Conservation (phyloP, 2,888 invertebrate species). For the Aphelenchoides bicaudatus region DNA sequence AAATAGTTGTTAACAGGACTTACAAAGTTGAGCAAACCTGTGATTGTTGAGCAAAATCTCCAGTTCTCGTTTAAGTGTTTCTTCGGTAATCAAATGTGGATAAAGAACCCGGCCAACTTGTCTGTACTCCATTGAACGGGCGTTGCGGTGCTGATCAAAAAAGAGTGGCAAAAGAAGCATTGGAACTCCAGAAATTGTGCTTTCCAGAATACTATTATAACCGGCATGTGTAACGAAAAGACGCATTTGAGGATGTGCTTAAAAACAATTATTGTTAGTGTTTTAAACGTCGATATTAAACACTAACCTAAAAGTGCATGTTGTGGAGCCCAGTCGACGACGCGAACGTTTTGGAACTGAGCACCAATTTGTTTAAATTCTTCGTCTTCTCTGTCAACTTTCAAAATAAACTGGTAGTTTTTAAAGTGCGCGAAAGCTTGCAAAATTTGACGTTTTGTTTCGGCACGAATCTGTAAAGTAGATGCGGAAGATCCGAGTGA, state of each 20-base stretch:
- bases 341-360: slow-evolving; percentile 42
- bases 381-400: slow-evolving; percentile 39
- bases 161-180: slow-evolving; percentile 53
- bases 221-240: slow-evolving; percentile 57
- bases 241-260: slow-evolving; percentile 45
- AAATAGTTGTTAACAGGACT: no score
- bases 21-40: slow-evolving; percentile 6
- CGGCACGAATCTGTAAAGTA: slow-evolving; percentile 17
- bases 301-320: slow-evolving; percentile 44
- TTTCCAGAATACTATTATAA: slow-evolving; percentile 52
- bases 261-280: slow-evolving; percentile 16
- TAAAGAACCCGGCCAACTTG: slow-evolving; percentile 34
- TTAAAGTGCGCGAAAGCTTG: slow-evolving; percentile 30
- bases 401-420: slow-evolving; percentile 52
- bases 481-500: slow-evolving; percentile 27
- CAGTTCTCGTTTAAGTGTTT: slow-evolving; percentile 12
- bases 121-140: slow-evolving; percentile 48
- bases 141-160: slow-evolving; percentile 57
- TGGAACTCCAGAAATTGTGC: slow-evolving; percentile 49
- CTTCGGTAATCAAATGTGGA: slow-evolving; percentile 6
- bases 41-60: slow-evolving; percentile 19
- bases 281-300: not conserved
- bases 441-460: slow-evolving; percentile 16
- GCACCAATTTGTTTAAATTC: slow-evolving; percentile 33
- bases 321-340: slow-evolving; percentile 53